A percentile compares a stretch with the other conserved stretches of the same genome.
These are phyloP conservation scores for Apomyelois bistriatella DNA, from an alignment of 2,888 invertebrate genomes.

Conservation along the genomic window DNA sequence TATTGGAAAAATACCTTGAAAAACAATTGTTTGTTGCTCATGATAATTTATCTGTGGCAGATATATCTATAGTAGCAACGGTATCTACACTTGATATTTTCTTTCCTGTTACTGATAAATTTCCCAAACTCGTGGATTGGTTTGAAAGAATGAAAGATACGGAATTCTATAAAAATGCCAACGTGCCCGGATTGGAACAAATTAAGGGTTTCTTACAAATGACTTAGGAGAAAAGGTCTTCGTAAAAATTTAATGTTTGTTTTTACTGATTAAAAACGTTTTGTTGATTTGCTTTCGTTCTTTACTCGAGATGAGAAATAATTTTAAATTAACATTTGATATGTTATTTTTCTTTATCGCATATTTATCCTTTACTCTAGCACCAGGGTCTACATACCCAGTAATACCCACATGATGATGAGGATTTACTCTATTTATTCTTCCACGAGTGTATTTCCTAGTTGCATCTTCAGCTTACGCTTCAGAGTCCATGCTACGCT, in stretches of 20 bases:
- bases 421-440: too few relatives aligned
- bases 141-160: slow-evolving; percentile 27
- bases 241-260: not conserved
- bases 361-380: too few relatives aligned
- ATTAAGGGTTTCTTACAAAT: slow-evolving; percentile 19
- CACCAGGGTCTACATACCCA: too few relatives aligned
- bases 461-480: too few relatives aligned
- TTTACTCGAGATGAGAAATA: too few relatives aligned
- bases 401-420: too few relatives aligned
- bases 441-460: too few relatives aligned
- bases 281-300: too few relatives aligned
- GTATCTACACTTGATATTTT: slow-evolving; percentile 32
- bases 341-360: too few relatives aligned
- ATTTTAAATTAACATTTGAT: too few relatives aligned
- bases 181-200: slow-evolving; percentile 31
- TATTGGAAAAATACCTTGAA: slow-evolving; percentile 41
- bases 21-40: slow-evolving; percentile 31
- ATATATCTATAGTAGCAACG: slow-evolving; percentile 37
- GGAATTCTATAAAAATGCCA: slow-evolving; percentile 38
- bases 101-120: slow-evolving; percentile 35
- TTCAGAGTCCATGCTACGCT: too few relatives aligned
- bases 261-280: too few relatives aligned
- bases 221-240: slow-evolving; percentile 18
- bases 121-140: slow-evolving; percentile 34
- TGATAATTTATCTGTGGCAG: slow-evolving; percentile 40